Percentiles rank a stretch among this genome's conserved stretches.
These are phyloP conservation scores for Platalea minor DNA, from an alignment of 2,797 vertebrate species.

Conservation along the genomic window DNA sequence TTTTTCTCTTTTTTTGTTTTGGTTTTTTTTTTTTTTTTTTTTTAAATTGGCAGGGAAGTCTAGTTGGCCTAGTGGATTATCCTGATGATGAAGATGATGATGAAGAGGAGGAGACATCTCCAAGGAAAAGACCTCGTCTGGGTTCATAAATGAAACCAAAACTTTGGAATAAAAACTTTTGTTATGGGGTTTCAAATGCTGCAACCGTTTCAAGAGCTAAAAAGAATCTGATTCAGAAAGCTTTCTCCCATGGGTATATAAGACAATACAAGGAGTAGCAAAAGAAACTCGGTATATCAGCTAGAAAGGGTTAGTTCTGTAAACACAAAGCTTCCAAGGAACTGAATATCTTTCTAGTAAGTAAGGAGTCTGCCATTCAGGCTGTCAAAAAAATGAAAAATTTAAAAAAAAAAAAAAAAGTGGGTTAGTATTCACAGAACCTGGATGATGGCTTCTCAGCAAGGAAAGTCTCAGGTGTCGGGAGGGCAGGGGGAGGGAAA, in stretches of 20 bases:
- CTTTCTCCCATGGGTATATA: constrained; percentile 77
- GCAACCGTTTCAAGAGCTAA: constrained; percentile 78
- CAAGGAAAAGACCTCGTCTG: constrained; percentile 93
- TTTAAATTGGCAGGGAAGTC: constrained; percentile 80
- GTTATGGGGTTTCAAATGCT: constrained; percentile 75
- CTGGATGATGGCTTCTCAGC: constrained; percentile 83
- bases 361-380: constrained; percentile 80
- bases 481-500: constrained; percentile 69
- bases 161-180: constrained; percentile 55
- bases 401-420: constrained; percentile 11
- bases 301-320: constrained; percentile 80
- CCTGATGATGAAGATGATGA: constrained; percentile 98
- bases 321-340: constrained; percentile 77
- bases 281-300: constrained; percentile 72
- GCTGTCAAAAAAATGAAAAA: constrained; percentile 72
- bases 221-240: constrained; percentile 76
- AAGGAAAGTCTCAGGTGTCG: constrained; percentile 75
- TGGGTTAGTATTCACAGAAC: constrained; percentile 80
- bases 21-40: neutral
- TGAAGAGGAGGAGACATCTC: constrained; percentile 90
- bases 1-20: too few relatives aligned
- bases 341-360: constrained; percentile 77
- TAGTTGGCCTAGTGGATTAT: constrained; percentile 97
- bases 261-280: constrained; percentile 79
- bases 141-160: constrained; percentile 86